These are phyloP conservation scores for Strix aluco DNA, from an alignment of 2,113 vertebrate genomes.

Conservation along the genomic window DNA sequence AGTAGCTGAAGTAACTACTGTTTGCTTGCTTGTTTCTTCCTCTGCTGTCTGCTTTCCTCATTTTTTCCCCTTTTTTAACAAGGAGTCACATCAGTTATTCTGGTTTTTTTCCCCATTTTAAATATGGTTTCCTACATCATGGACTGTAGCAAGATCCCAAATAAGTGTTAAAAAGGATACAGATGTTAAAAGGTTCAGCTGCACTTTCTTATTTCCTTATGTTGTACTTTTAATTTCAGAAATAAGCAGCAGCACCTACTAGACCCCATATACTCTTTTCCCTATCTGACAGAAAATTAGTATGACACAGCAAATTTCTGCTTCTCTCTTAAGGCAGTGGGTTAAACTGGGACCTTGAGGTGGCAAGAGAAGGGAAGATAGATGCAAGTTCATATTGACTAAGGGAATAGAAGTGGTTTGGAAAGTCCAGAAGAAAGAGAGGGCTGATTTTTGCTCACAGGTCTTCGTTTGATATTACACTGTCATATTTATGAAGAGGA, in stretches of 20 bases:
- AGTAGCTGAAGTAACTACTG: background rate
- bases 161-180: background rate
- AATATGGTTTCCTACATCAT: background rate
- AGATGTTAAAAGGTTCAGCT: background rate
- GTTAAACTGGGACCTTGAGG: background rate
- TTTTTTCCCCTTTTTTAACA: background rate
- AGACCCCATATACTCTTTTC: background rate
- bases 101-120: background rate
- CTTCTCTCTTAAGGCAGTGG: background rate
- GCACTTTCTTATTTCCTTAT: background rate
- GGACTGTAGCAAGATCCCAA: background rate
- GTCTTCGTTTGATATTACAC: background rate
- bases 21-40: background rate
- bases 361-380: background rate
- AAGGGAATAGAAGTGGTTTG: background rate
- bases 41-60: background rate
- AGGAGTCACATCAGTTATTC: background rate
- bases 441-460: background rate
- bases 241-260: background rate
- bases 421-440: background rate
- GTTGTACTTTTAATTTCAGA: background rate
- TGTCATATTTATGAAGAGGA: background rate
- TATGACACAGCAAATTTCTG: background rate
- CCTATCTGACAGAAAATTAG: background rate
- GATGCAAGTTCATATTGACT: background rate